Evolutionary conservation across 2,888 invertebrate genomes (phyloP), one percentile per base, ranked within the genome.

Genomic region (Tuberolachnus salignus): DNA sequence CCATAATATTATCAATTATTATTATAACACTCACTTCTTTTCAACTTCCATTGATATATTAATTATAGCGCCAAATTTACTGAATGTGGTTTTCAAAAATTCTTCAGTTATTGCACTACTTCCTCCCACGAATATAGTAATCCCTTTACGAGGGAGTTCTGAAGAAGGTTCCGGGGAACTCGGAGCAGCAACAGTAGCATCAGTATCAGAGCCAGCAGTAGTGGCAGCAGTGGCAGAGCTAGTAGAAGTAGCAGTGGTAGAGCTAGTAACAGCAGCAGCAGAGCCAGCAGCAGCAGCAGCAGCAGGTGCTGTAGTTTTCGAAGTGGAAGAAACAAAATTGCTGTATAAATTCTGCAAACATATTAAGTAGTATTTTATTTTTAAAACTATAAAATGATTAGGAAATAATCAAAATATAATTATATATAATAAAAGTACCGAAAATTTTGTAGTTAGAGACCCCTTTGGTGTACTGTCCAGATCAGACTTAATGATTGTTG

Each of bases 11-110:
- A 34, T 34, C 34, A n/a, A 51, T n/a, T 19, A 46, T 8, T 51
- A 53, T 51, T 67, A 26, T 34, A 34, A 53, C 46, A 85, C 87
- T 84, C 85, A 92, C 92, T 92, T 90, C 85, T 93, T 93, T 83
- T 94, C 93, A 82, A 90, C 90, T 86, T 94, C 94, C 92, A 94
- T 92, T 0, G 92, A 91, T 51, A 94, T 91, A 86, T 93, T 92
- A 1, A 93, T 89, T 82, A 94, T 92, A 81, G 89, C 90, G 57
- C 92, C 94, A 84, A 91, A 91, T 10, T 90, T 89, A 81, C 89
- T 88, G 84, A 94, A 93, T 75, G 91, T 91, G 83, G 91, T 92
- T 84, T 91, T 90, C 3, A 94, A 86, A 82, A 92, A 91, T 69
- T 93, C 92, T 84, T 94, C 93, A 0, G 91, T 91, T 59, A 94